Base-by-base conservation (phyloP, 1,140 invertebrate genomes). In the Drosophila triauraria region DNA sequence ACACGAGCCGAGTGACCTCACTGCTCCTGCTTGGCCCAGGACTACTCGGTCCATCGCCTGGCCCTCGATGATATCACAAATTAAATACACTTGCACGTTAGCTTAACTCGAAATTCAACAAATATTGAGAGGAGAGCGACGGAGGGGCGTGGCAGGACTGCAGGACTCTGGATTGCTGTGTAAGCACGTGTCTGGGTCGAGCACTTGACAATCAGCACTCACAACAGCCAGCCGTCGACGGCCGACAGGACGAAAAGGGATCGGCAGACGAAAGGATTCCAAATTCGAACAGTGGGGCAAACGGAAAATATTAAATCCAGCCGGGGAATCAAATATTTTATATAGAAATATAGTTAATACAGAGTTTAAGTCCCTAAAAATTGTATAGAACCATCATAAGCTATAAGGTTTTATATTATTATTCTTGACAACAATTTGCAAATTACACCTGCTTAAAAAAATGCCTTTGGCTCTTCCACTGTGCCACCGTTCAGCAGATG, bases 181-280 rank as follows among this genome's bases (percentile, higher is more conserved):
- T 84, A 84, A 88, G 80, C 84, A 83, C 69, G 84, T 83, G 84
- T 88, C 77, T 84, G 78, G 86, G 72, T 50, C 68, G 61, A 78
- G 82, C 84, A 84, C 84, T 87, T 84, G 84, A 84, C 84, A 87
- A 87, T 88, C 84, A 87, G 68, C 83, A 80, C 77, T 88, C 84
- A 83, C 82, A 87, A 88, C 77, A 88, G 83, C 27, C 54, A 59
- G 32, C 51, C 42, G 47, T 25, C 57, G 58, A 70, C 56, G 47
- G 42, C 3, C 64, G 71, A 60, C 50, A 59, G 46, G 40, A 53
- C 57, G n/a, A 68, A 70, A 78, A 81, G 74, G 43, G 65, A 71
- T 71, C 32, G 51, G 32, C 42, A 40, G 43, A 32, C 51, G 10
- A 38, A 38, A 38, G 27, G 67, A 59, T 50, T 57, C 46, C 44